Evolutionary conservation across 35 echinoderm and acorn worm species (phyloP).

Genomic region (Heliocidaris erythrogramma): DNA sequence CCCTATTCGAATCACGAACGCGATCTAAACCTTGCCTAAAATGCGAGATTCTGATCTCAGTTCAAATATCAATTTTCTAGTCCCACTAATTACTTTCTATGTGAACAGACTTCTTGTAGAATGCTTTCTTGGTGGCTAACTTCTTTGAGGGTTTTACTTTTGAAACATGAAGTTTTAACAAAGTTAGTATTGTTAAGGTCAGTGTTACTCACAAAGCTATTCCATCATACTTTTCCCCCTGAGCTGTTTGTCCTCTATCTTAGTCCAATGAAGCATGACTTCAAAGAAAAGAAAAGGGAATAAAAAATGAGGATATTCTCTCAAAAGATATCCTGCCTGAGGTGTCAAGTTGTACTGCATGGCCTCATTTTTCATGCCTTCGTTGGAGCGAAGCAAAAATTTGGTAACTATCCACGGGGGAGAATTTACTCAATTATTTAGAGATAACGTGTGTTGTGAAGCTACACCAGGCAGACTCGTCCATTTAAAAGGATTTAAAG

Average conservation of each 20-base stretch:
- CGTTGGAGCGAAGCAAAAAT: background rate
- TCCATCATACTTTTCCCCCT: background rate
- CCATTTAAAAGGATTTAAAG: background rate
- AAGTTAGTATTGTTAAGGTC: background rate
- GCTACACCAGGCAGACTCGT: background rate
- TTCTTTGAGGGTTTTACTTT: too few species aligned
- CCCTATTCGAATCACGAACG: too few species aligned
- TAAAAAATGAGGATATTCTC: background rate
- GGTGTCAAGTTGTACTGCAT: background rate
- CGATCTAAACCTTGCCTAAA: too few species aligned
- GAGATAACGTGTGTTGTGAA: background rate
- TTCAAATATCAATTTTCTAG: too few species aligned
- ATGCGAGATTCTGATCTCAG: too few species aligned
- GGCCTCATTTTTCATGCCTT: background rate
- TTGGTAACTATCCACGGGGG: background rate
- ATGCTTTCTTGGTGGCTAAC: too few species aligned
- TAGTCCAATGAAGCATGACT: background rate
- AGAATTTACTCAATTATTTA: conserved; percentile 3
- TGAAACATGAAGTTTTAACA: too few species aligned
- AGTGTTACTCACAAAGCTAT: background rate
- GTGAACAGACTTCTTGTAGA: too few species aligned
- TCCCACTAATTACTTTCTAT: too few species aligned
- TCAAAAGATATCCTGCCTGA: background rate
- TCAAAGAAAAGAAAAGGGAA: background rate
- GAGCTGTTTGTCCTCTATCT: background rate